These are phyloP conservation scores for Emys orbicularis DNA, from an alignment of 2,797 vertebrate species.

Conservation along the genomic window DNA sequence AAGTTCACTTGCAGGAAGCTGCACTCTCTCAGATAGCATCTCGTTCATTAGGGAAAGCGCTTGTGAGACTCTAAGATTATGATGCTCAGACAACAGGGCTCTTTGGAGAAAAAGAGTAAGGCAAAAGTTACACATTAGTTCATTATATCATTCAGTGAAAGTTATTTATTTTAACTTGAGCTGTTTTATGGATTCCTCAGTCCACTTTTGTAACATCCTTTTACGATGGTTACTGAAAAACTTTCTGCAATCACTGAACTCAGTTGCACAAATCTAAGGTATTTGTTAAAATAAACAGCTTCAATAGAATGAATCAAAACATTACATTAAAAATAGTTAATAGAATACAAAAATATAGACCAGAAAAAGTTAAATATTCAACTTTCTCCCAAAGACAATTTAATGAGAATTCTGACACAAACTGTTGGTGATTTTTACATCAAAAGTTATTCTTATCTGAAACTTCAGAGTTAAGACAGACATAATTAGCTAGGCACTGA, in stretches of 20 bases:
- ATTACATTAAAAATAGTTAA: background rate
- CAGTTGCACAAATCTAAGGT: background rate
- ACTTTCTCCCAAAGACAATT: background rate
- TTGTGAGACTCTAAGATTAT: constrained; percentile 84
- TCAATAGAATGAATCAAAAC: background rate
- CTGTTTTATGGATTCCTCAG: background rate
- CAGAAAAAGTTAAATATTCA: background rate
- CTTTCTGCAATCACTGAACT: background rate
- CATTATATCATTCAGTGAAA: background rate
- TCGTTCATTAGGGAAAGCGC: constrained; percentile 88
- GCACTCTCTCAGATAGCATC: constrained; percentile 77
- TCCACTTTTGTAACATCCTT: background rate
- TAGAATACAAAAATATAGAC: background rate
- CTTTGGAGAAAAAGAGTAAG: constrained; percentile 75
- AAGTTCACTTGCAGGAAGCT: constrained; percentile 8
- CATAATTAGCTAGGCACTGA: background rate
- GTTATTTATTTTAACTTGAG: background rate
- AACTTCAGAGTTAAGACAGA: background rate
- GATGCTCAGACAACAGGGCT: constrained; percentile 84
- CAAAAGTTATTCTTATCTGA: background rate
- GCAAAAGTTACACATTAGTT: background rate
- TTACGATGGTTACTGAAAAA: background rate
- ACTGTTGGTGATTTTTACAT: background rate
- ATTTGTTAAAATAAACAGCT: background rate
- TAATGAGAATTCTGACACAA: background rate